Evolutionary conservation across 1,140 invertebrate genomes (phyloP).

Genomic region (Metopolophium dirhodum): DNA sequence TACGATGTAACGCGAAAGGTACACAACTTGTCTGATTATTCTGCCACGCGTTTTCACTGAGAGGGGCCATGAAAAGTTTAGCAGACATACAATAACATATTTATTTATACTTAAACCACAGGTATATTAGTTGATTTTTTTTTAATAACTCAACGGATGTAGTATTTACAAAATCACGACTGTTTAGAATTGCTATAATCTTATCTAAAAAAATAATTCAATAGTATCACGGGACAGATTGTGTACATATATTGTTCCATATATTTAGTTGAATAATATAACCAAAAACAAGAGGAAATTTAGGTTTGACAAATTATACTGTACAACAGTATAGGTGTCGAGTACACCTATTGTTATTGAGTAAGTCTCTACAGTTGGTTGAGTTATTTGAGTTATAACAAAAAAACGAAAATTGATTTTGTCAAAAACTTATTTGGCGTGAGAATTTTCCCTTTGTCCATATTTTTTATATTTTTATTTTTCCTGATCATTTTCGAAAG

Average conservation of each 20-base stretch:
- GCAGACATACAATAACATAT: not conserved
- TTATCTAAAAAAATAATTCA: not conserved
- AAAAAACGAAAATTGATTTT: too few species aligned
- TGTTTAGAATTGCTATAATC: accelerated
- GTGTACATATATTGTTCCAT: not conserved
- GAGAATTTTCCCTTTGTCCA: too few species aligned
- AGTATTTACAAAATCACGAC: not conserved
- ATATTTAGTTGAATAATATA: not conserved
- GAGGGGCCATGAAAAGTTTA: not conserved
- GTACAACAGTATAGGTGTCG: too few species aligned
- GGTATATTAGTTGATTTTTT: not conserved
- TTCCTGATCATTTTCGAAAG: too few species aligned
- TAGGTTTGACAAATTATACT: too few species aligned
- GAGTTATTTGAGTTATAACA: too few species aligned
- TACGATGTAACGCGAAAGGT: not conserved
- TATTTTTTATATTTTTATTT: too few species aligned
- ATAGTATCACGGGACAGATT: not conserved
- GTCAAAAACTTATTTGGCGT: too few species aligned
- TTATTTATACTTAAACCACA: not conserved
- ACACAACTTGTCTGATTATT: not conserved
- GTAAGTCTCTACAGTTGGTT: too few species aligned
- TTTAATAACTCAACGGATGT: not conserved
- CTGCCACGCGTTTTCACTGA: not conserved
- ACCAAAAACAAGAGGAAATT: too few species aligned
- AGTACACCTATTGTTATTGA: too few species aligned